Conservation (phyloP, 2,113 vertebrate species). For the Butastur rufipennis region DNA sequence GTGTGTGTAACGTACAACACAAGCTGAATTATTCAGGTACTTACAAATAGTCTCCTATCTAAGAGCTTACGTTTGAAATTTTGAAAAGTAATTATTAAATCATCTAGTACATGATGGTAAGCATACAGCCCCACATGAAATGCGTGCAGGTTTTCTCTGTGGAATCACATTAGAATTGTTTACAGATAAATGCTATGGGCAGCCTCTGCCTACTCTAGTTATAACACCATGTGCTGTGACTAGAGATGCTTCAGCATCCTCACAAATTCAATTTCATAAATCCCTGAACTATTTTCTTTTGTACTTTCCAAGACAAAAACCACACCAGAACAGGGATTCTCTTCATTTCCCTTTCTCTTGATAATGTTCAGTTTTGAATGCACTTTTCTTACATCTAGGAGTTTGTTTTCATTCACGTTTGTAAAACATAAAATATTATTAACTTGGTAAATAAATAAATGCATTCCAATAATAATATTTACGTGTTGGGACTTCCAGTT, state of each 20-base stretch:
- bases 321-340: background rate
- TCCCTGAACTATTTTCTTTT: background rate
- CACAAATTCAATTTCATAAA: background rate
- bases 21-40: background rate
- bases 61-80: background rate
- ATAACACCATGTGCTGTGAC: background rate
- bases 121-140: background rate
- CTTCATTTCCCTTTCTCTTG: background rate
- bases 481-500: background rate
- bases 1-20: background rate
- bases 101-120: background rate
- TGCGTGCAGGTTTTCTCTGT: background rate
- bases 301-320: background rate
- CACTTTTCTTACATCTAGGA: background rate
- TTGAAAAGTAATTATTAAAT: constrained; percentile 25
- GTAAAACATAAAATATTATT: background rate
- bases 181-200: background rate
- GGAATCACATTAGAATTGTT: background rate
- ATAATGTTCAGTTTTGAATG: background rate
- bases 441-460: background rate
- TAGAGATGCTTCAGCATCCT: background rate
- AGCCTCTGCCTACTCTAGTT: background rate
- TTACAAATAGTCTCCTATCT: background rate
- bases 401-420: background rate
- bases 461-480: background rate